Evolutionary conservation across 2,113 vertebrate genomes (phyloP), one percentile per base, ranked within the genome.

Genomic region (Microcebus ravelobensis): DNA sequence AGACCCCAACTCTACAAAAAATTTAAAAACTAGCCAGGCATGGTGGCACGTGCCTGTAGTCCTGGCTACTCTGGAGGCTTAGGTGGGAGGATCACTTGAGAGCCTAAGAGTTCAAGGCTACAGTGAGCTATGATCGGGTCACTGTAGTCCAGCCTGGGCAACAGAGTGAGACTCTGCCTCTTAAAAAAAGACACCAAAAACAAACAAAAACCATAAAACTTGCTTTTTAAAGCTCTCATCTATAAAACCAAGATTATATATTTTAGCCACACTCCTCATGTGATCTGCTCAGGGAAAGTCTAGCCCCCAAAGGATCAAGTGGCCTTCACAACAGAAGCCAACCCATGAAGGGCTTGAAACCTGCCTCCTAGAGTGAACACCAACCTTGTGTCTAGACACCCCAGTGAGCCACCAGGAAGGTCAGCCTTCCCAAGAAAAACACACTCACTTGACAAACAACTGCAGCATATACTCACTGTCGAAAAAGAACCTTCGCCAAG

Each of bases 401-500:
- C 70, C 5, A 23, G 70, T 21, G 23, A 71, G 70, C 11, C 21
- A 23, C 11, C 1, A 42, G 70, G 45, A 63, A 39, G 36, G 34
- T 34, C 50, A 57, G 61, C 10, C 27, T 14, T 13, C 13, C 61
- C 48, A 81, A 88, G 50, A 31, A 81, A 88, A 94, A 92, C 11
- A 80, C 8, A 2, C 13, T n/a, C 18, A 21, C 45, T 70, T 18
- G 14, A 91, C 57, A 92, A 80, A 87, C 81, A 90, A n/a, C 50
- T 34, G 77, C 36, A 10, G 55, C 18, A 14, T 83, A 95, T 98
- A 99, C 98, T 97, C 98, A 99, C 99, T 96, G 99, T 99, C 8
- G 99, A 99, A 97, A 99, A 99, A 95, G 99, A 99, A 97, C 99
- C 99, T 98, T 99, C 99, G 89, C 99, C 99, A 95, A 99, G 98